These are phyloP conservation scores for Meiosimyza decipiens DNA, from an alignment of 2,888 invertebrate species.

Conservation along the genomic window DNA sequence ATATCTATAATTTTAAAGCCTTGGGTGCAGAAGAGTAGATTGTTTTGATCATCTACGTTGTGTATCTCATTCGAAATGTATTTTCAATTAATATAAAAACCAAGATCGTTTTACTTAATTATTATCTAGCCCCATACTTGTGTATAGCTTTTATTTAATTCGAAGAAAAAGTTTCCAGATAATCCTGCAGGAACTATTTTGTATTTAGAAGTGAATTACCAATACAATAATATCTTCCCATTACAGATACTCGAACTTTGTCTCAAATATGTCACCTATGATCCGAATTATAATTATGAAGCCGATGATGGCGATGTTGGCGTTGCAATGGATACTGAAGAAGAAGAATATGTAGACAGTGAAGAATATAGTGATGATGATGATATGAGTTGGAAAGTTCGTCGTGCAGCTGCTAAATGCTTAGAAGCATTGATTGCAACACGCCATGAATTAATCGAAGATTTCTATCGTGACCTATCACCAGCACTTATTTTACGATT, in stretches of 20 bases:
- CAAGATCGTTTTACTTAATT: too few relatives aligned
- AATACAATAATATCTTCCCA: not conserved
- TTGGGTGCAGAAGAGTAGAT: too few relatives aligned
- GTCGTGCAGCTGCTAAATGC: conserved; percentile 97
- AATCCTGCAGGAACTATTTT: too few relatives aligned
- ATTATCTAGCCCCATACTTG: too few relatives aligned
- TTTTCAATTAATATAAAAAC: too few relatives aligned
- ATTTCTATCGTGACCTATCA: conserved; percentile 89
- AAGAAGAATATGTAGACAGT: conserved; percentile 82
- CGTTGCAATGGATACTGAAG: conserved; percentile 79
- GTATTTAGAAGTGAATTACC: too few relatives aligned
- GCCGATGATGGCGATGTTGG: conserved; percentile 82
- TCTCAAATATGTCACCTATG: conserved; percentile 91
- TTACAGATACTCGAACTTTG: conserved; percentile 85
- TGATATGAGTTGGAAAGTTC: conserved; percentile 99
- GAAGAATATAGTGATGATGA: conserved; percentile 99
- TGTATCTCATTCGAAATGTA: too few relatives aligned
- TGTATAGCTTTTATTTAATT: too few relatives aligned
- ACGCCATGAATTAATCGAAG: conserved; percentile 88
- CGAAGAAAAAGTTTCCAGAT: too few relatives aligned
- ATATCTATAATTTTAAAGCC: too few relatives aligned
- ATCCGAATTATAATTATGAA: conserved; percentile 99
- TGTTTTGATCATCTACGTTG: too few relatives aligned
- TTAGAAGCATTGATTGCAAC: conserved; percentile 94
- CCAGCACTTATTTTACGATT: conserved; percentile 92